Percentiles rank a stretch among this genome's conserved stretches.
These are phyloP conservation scores for Ostrea edulis DNA, from an alignment of 1,140 invertebrate species.

Conservation along the genomic window DNA sequence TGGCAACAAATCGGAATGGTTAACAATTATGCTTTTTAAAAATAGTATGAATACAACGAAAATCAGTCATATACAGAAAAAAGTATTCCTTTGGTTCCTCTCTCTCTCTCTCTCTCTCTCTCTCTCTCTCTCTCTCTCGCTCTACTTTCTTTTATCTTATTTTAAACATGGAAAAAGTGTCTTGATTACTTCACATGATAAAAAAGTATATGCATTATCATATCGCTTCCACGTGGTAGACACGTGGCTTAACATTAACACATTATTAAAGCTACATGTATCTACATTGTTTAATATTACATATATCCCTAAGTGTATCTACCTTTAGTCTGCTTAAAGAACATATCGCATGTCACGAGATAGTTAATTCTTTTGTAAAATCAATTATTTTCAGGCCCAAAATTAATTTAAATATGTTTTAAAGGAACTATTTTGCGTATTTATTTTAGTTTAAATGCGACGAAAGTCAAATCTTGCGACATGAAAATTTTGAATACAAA, in stretches of 20 bases:
- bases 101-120: conserved; percentile 15
- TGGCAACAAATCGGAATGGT: neutral
- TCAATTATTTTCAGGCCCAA: too few relatives aligned
- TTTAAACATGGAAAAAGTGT: neutral
- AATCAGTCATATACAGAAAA: neutral
- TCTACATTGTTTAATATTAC: neutral
- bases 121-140: neutral
- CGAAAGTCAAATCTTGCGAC: too few relatives aligned
- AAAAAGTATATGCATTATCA: neutral
- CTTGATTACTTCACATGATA: neutral
- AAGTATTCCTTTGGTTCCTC: neutral
- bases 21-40: neutral
- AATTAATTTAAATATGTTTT: too few relatives aligned
- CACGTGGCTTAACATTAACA: neutral
- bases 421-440: too few relatives aligned
- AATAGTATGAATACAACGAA: neutral
- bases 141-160: neutral
- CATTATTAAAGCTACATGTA: neutral
- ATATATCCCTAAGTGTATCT: neutral
- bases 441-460: too few relatives aligned
- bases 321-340: neutral
- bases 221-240: neutral
- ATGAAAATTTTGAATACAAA: too few relatives aligned
- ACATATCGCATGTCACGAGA: neutral
- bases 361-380: too few relatives aligned